Conservation (phyloP, 2,113 vertebrate species). For the Podarcis cretensis region DNA sequence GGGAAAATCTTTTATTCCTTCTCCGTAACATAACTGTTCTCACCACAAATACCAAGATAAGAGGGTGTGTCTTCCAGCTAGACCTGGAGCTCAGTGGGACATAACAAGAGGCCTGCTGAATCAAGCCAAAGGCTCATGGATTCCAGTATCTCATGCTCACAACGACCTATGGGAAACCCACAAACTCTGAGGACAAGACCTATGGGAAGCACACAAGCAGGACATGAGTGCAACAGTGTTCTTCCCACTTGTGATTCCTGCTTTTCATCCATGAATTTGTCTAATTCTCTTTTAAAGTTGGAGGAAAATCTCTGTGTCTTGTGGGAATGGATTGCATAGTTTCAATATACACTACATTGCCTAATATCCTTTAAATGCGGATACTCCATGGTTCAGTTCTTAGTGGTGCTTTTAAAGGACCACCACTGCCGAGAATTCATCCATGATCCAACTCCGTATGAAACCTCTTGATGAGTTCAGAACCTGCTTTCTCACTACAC, state of each 20-base stretch:
- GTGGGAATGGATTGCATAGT: neutral
- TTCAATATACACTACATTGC: too few relatives aligned
- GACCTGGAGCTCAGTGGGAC: neutral
- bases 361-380: too few relatives aligned
- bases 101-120: too few relatives aligned
- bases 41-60: neutral
- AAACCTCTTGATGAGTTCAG: neutral
- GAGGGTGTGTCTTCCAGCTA: neutral
- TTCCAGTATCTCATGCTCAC: too few relatives aligned
- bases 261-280: neutral
- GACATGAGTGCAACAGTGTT: too few relatives aligned
- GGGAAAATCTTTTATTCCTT: neutral
- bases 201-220: too few relatives aligned
- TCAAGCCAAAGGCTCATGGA: too few relatives aligned
- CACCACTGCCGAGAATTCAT: neutral
- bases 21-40: neutral
- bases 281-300: neutral
- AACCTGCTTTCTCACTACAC: neutral
- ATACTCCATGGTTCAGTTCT: too few relatives aligned
- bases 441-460: neutral
- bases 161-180: too few relatives aligned
- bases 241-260: neutral
- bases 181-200: too few relatives aligned
- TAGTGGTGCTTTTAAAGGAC: too few relatives aligned
- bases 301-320: neutral